These are phyloP conservation scores for Hemaris fuciformis DNA, from an alignment of 2,888 invertebrate species.

Conservation along the genomic window DNA sequence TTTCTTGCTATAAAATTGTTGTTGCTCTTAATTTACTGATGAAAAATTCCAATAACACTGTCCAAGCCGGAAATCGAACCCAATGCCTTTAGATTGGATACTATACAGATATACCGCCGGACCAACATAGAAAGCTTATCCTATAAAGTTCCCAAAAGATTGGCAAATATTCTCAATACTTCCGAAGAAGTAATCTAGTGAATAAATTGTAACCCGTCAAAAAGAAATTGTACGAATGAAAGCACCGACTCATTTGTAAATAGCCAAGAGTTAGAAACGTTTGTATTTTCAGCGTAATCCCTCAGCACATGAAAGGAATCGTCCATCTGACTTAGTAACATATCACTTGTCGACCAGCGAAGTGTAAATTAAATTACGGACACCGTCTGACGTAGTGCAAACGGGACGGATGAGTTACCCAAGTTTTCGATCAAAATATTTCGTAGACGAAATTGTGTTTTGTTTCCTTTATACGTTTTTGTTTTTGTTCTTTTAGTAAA, in stretches of 20 bases:
- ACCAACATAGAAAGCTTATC: too few relatives aligned
- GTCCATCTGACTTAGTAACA: constrained; percentile 2
- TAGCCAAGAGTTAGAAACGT: neutral
- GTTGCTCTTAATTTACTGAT: too few relatives aligned
- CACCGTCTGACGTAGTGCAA: neutral
- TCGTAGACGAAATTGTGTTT: neutral
- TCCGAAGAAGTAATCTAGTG: too few relatives aligned
- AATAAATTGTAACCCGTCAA: neutral
- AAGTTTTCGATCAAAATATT: neutral
- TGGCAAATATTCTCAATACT: too few relatives aligned
- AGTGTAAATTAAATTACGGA: constrained; percentile 27
- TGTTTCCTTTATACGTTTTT: neutral
- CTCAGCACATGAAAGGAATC: neutral
- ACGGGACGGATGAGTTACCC: neutral
- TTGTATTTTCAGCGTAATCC: neutral
- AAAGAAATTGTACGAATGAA: neutral
- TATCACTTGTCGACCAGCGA: constrained; percentile 21
- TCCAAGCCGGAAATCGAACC: too few relatives aligned
- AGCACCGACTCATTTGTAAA: neutral
- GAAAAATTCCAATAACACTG: too few relatives aligned
- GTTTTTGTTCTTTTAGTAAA: neutral
- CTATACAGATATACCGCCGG: too few relatives aligned
- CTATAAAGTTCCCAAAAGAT: too few relatives aligned
- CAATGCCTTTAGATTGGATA: too few relatives aligned
- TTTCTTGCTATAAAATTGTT: too few relatives aligned